phyloP scores from a whole-genome alignment of 2,888 invertebrate species.

The Julus scanicus region DNA sequence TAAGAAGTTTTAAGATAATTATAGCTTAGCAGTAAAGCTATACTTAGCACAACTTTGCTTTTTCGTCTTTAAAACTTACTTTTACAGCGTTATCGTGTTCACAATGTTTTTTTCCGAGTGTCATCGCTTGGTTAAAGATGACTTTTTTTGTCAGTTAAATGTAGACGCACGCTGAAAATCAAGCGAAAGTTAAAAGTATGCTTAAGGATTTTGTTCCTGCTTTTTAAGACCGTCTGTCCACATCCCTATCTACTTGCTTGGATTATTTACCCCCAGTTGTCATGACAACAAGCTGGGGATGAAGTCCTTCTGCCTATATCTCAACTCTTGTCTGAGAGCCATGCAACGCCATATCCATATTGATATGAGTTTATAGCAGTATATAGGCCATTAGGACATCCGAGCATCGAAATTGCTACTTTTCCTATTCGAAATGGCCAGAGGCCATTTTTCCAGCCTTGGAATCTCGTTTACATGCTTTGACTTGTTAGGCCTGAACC shows the following conservation, averaged over 20 bases:
- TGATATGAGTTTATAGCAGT: not conserved
- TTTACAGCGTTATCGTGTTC: not conserved
- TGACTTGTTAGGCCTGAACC: not conserved
- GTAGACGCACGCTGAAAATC: not conserved
- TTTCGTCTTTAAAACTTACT: not conserved
- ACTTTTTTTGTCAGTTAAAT: not conserved
- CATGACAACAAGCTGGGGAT: slow-evolving; percentile 6
- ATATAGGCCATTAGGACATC: not conserved
- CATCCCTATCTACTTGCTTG: not conserved
- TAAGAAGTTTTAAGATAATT: too few species aligned
- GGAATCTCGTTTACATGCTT: not conserved
- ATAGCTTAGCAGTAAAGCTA: too few species aligned
- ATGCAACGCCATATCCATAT: not conserved
- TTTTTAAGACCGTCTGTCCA: not conserved
- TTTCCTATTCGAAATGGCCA: not conserved
- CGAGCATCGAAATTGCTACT: not conserved
- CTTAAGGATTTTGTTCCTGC: not conserved
- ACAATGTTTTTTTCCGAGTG: not conserved
- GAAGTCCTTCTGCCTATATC: not conserved
- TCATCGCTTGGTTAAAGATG: not conserved
- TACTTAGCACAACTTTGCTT: too few species aligned
- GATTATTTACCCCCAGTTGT: not conserved
- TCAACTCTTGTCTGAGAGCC: not conserved
- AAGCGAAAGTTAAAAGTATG: not conserved
- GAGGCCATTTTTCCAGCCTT: not conserved